Evolutionary conservation across 2,113 vertebrate genomes (phyloP), one percentile per base, ranked within the genome.

Genomic region (Typhlomys cinereus): DNA sequence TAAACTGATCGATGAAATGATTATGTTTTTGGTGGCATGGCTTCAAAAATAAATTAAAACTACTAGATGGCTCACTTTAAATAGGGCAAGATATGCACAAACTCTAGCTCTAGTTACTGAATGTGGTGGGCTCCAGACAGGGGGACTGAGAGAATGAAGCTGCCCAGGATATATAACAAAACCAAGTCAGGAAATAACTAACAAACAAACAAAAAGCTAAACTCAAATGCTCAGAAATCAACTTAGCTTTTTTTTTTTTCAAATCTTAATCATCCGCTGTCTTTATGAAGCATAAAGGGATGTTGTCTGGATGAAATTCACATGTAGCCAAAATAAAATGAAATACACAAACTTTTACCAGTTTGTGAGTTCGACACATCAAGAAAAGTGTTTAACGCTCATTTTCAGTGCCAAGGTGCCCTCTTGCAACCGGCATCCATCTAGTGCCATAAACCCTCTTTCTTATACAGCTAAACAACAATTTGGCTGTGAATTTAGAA

Each of bases 401-500:
- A 81, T 86, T 91, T 93, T 95, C 82, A 84, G 94, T 73, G 79
- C 79, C 82, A 96, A 74, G 88, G 59, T 71, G 85, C 96, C 75
- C 74, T 90, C 85, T 93, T 75, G 66, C 78, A 70, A 52, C 95
- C n/a, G 70, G 91, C 90, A 59, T 92, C 89, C 11, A 36, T 91
- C 52, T 84, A 86, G 11, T 85, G 61, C 86, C 93, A 0, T 83
- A 96, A 92, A 79, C 83, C 93, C 76, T 94, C 61, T 94, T 94
- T 34, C 50, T 96, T 69, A 59, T 91, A 94, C 52, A 97, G 90
- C 97, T 93, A 96, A 97, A 92, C 92, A 95, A 95, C 94, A 96
- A 97, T 97, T 98, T 96, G 92, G 91, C 95, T 95, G 93, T 88
- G 87, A 88, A 92, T 96, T 95, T 96, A 97, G 97, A 96, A 92